phyloP scores from a whole-genome alignment of 2,888 invertebrate genomes.

The Harpalus rubripes region DNA sequence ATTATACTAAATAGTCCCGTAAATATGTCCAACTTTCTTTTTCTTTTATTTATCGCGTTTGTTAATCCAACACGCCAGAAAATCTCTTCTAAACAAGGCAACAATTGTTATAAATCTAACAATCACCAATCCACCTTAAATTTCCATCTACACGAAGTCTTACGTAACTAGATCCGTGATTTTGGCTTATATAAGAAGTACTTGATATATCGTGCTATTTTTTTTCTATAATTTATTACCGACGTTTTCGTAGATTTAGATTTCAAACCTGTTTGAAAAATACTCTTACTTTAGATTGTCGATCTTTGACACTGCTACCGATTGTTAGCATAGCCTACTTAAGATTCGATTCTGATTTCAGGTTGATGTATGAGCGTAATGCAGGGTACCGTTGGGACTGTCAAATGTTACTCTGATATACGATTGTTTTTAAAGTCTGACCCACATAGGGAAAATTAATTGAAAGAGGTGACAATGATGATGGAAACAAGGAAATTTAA shows the following conservation, averaged over 20 bases:
- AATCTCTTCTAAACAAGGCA: conserved; percentile 35
- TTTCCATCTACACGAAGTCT: conserved; percentile 13
- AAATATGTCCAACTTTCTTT: conserved; percentile 29
- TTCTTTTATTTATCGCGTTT: conserved; percentile 45
- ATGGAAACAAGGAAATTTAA: conserved; percentile 16
- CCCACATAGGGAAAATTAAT: conserved; percentile 31
- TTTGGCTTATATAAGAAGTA: conserved; percentile 32
- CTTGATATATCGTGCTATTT: conserved; percentile 10
- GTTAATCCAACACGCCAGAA: conserved; percentile 37
- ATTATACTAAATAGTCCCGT: conserved; percentile 16
- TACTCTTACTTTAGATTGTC: conserved; percentile 43
- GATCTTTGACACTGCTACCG: conserved; percentile 49
- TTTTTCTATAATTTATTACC: conserved; percentile 36
- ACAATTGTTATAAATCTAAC: conserved; percentile 43
- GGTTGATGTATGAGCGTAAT: conserved; percentile 41
- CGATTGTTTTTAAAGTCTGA: conserved; percentile 46
- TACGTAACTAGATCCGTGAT: conserved; percentile 24
- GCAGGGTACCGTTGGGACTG: conserved; percentile 25
- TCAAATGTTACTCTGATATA: conserved; percentile 15
- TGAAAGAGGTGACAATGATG: conserved; percentile 28
- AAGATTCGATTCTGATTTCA: conserved; percentile 27
- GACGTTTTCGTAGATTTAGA: conserved; percentile 2
- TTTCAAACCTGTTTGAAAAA: conserved; percentile 45
- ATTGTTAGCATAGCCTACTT: conserved; percentile 35
- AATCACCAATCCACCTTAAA: conserved; percentile 39